These are phyloP conservation scores for Stenotaenia linearis DNA, from an alignment of 2,888 invertebrate species.

Conservation along the genomic window DNA sequence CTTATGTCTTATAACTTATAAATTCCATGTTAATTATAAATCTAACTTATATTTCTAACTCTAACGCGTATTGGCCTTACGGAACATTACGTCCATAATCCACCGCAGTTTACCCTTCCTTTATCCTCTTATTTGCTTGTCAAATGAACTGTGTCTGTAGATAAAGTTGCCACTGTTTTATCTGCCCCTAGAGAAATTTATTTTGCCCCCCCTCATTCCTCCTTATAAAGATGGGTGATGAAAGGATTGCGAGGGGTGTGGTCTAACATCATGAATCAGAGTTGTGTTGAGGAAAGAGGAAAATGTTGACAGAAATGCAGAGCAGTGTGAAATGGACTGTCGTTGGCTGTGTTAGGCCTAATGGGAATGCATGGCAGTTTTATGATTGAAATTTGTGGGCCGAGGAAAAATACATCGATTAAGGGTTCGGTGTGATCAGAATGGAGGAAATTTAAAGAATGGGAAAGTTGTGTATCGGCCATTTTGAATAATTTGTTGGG, in stretches of 20 bases:
- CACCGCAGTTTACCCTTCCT: neutral
- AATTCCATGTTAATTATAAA: no score
- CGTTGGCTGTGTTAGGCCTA: neutral
- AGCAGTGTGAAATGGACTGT: conserved; percentile 18
- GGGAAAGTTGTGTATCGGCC: no score
- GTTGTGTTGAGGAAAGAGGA: neutral
- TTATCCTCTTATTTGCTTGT: neutral
- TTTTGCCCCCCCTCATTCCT: neutral
- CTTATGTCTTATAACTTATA: no score
- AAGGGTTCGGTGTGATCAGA: neutral
- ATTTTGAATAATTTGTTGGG: no score
- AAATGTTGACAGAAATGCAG: conserved; percentile 24
- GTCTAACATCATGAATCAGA: neutral
- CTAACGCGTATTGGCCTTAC: no score
- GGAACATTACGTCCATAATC: neutral
- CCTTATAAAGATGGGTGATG: neutral
- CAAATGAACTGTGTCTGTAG: neutral
- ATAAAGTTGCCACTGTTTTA: neutral
- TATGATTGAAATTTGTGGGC: conserved; percentile 19
- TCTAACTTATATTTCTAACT: no score
- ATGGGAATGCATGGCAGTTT: neutral
- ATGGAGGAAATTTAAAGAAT: neutral
- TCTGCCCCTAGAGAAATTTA: conserved; percentile 5
- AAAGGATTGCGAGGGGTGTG: conserved; percentile 8
- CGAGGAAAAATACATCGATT: neutral